phyloP scores from a whole-genome alignment of 2,113 vertebrate genomes.

The Lophura nycthemera region DNA sequence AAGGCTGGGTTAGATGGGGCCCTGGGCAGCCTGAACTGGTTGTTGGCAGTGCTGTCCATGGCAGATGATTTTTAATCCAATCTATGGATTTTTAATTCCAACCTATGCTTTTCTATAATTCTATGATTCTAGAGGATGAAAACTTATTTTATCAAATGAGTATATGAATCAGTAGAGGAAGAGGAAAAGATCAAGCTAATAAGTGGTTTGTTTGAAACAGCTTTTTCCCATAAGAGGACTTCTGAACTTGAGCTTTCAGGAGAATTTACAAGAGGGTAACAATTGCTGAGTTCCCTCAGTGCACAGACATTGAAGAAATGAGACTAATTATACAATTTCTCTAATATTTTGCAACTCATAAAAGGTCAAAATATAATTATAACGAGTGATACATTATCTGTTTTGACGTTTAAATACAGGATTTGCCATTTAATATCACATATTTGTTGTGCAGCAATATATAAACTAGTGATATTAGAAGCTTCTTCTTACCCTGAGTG shows the following conservation, averaged over 20 bases:
- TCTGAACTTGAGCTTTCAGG: background rate
- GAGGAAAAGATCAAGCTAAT: background rate
- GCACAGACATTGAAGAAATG: background rate
- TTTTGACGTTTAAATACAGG: constrained; percentile 45
- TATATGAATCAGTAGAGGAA: background rate
- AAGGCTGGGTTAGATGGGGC: background rate
- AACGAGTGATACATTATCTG: constrained; percentile 24
- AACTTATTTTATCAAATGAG: background rate
- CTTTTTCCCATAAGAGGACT: background rate
- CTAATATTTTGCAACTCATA: constrained; percentile 52
- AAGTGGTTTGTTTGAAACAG: background rate
- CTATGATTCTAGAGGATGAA: background rate
- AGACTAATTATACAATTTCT: constrained; percentile 35
- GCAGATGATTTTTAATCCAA: too few species aligned
- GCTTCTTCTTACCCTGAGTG: background rate
- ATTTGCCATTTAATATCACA: constrained; percentile 43
- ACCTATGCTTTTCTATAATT: too few species aligned
- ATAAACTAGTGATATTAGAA: background rate
- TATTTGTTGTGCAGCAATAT: background rate
- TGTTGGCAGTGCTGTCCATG: too few species aligned
- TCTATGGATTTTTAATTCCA: too few species aligned
- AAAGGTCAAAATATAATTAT: constrained; percentile 57
- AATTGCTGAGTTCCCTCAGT: background rate
- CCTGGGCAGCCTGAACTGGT: background rate
- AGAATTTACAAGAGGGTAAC: background rate